Percentiles rank a stretch among this genome's conserved stretches.
phyloP scores from a whole-genome alignment of 2,888 invertebrate species.

The Thalpophila matura region DNA sequence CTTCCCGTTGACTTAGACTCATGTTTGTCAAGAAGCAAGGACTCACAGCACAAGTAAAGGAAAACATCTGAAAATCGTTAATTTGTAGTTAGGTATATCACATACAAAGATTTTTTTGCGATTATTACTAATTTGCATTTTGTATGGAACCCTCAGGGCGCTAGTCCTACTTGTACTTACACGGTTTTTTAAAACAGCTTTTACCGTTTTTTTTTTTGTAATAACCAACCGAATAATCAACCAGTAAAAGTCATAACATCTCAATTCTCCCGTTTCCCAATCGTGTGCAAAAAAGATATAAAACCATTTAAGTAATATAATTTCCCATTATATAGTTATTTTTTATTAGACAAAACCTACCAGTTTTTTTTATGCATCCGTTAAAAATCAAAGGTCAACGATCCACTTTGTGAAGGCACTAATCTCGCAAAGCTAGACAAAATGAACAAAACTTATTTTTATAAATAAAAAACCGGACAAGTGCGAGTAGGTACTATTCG shows the following conservation, averaged over 20 bases:
- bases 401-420: slow-evolving; percentile 22
- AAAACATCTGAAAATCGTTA: no score
- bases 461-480: slow-evolving; percentile 6
- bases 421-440: slow-evolving; percentile 25
- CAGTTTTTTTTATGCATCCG: slow-evolving; percentile 26
- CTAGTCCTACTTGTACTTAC: no score
- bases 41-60: no score
- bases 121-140: no score
- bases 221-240: not conserved
- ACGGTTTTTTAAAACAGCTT: no score
- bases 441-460: slow-evolving; percentile 6
- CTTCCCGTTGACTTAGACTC: no score
- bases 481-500: no score
- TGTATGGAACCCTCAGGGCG: no score
- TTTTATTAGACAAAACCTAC: slow-evolving; percentile 40
- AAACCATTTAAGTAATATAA: not conserved
- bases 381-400: slow-evolving; percentile 36
- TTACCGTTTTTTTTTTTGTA: no score
- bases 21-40: no score
- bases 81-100: no score
- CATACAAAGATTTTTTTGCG: no score
- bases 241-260: not conserved
- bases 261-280: not conserved
- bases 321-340: slow-evolving; percentile 18
- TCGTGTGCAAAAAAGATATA: not conserved